Base-by-base conservation (phyloP, 2,888 invertebrate genomes). In the Syrphus vitripennis region DNA sequence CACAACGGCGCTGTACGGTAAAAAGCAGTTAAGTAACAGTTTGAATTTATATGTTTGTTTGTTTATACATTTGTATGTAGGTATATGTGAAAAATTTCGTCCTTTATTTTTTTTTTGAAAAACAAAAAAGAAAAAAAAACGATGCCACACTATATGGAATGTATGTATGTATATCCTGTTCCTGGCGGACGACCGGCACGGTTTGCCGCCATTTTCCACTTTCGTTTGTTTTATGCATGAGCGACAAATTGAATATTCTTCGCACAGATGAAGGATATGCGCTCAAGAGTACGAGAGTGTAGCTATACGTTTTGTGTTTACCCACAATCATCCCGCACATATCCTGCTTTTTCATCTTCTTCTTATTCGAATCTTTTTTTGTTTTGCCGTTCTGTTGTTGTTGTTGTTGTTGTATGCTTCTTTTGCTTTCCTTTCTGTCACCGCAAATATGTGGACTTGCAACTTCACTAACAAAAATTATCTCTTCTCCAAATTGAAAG, bases 211-310 rank as follows among this genome's bases (percentile, higher is more conserved):
- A 78, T 86, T 86, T 86, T 86, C 69, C 72, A 82, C 82, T 82
- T 82, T 78, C 82, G 70, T 78, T 82, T 86, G 82, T 77, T 86
- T 86, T 82, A 86, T 86, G 86, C 86, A 86, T 86, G 86, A 86
- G 86, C 74, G 86, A 86, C 86, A 86, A 86, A 86, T 86, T 86
- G 82, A 86, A 86, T 86, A 86, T 86, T 86, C 86, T 78, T 74
- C 70, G 74, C 82, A 57, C 82, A 82, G 86, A 86, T 86, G 86
- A 86, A 86, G 86, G 82, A 86, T 77, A 82, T 82, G 82, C 45
- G 82, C 55, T 40, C 37, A 55, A 26, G 53, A 59, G 50, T n/a
- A 80, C 50, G 31, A 82, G 34, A n/a, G 24, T 70, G 16, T 9
- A 31, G 29, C 1, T 4, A 61, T 63, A 74, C 55, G 63, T 69